Evolutionary conservation across 2,888 invertebrate genomes (phyloP), one percentile per base, ranked within the genome.

Genomic region (Drosophila phalerata): DNA sequence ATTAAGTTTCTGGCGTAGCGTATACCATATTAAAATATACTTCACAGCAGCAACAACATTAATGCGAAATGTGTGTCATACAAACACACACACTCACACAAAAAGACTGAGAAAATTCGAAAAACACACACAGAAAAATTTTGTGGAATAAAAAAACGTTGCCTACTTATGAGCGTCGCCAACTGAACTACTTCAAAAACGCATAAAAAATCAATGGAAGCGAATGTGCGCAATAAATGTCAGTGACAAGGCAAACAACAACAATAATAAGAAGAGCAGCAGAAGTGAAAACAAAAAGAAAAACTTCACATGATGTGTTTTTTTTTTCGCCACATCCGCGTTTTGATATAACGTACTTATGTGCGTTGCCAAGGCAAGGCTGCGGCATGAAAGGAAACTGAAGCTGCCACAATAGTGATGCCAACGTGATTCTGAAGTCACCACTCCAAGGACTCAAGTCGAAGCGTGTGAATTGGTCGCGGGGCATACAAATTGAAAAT

Each of bases 141-240:
- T n/a, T n/a, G n/a, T n/a, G n/a, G 65, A 63, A 13, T 11, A n/a
- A 37, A 37, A 2, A 85, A 83, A 61, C 57, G 69, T 79, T 58
- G 85, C 70, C 67, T 81, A 83, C 88, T 89, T 87, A 84, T 78
- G 76, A 52, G 82, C 64, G 82, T 47, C 63, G 63, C 65, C 62
- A 68, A 77, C 60, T 72, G 69, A 87, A 87, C 89, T 89, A 85
- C 84, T 89, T 85, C 83, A 88, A 88, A 85, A 80, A 70, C 69
- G 81, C 85, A 90, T 90, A 88, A 86, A 88, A 85, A 85, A 88
- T 86, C 85, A 90, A 90, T 90, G 85, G 78, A 74, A 73, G 71
- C 69, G 74, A 77, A 83, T 83, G 89, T 83, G 89, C 88, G 88
- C 83, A 79, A 88, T 88, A 89, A 84, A 89, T 84, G 89, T 87